Evolutionary conservation across 1,140 invertebrate genomes (phyloP).

Genomic region (Zaprionus davidi): DNA sequence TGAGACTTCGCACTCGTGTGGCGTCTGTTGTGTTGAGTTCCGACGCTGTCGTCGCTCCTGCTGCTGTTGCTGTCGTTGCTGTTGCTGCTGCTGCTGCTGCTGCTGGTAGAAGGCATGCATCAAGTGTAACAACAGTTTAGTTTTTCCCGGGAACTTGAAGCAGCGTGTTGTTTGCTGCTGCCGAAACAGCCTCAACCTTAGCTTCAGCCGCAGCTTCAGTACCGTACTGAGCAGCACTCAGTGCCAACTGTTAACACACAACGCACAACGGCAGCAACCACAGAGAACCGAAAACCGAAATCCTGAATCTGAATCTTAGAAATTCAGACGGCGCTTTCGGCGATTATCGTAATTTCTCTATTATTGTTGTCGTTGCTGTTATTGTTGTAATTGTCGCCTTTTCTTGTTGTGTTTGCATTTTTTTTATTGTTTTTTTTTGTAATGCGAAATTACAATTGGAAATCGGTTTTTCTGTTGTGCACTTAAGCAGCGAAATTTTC

Average conservation of each 20-base stretch:
- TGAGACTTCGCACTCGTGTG: conserved; percentile 18
- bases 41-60: conserved; percentile 9
- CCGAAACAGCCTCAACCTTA: conserved; percentile 8
- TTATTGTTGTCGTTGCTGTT: conserved; percentile 8
- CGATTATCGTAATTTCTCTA: conserved; percentile 15
- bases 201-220: conserved; percentile 15
- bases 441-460: background rate
- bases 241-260: background rate
- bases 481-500: background rate
- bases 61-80: conserved; percentile 9
- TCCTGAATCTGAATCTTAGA: background rate
- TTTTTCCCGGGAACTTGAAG: conserved; percentile 83
- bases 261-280: background rate
- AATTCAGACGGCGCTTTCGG: conserved; percentile 13
- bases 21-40: conserved; percentile 19
- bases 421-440: conserved; percentile 11
- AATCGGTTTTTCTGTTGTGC: background rate
- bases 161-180: conserved; percentile 64
- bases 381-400: background rate
- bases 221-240: background rate
- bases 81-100: conserved; percentile 13
- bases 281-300: background rate
- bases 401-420: background rate
- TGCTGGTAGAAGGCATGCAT: conserved; percentile 71
- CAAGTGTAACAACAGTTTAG: conserved; percentile 80